phyloP scores from a whole-genome alignment of 37 sponge, comb jelly and placozoan species.

The Cliona cf. orientalis region DNA sequence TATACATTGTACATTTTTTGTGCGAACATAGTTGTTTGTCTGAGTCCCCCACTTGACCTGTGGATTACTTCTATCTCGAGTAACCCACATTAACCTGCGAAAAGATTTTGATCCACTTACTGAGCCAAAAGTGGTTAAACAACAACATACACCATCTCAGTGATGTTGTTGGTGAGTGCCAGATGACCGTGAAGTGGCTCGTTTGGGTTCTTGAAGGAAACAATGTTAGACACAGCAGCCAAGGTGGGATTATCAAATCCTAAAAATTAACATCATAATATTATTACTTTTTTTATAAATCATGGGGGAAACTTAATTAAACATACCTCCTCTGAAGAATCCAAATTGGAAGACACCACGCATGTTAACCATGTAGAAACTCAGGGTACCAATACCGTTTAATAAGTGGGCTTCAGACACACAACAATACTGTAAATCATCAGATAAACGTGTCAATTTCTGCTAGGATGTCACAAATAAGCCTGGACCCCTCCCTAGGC shows the following conservation, averaged over 20 bases:
- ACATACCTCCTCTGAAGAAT: slow-evolving; percentile 32
- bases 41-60: slow-evolving; percentile 52
- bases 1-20: slow-evolving; percentile 8
- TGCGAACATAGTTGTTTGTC: slow-evolving; percentile 3
- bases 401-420: background rate
- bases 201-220: slow-evolving; percentile 62
- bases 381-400: background rate
- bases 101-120: background rate
- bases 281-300: background rate
- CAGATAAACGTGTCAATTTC: background rate
- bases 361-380: slow-evolving; percentile 35
- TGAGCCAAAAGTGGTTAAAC: background rate
- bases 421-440: slow-evolving; percentile 16
- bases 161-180: slow-evolving; percentile 42
- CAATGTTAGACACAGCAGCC: slow-evolving; percentile 49
- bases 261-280: background rate
- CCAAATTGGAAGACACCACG: slow-evolving; percentile 12
- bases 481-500: background rate
- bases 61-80: slow-evolving; percentile 43
- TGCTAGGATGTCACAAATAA: background rate
- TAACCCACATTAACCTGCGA: slow-evolving; percentile 71
- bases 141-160: slow-evolving; percentile 58
- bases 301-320: background rate
- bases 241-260: slow-evolving; percentile 43
- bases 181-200: slow-evolving; percentile 73